These are phyloP conservation scores for Catharus minimus DNA, from an alignment of 2,113 vertebrate genomes.

Conservation along the genomic window DNA sequence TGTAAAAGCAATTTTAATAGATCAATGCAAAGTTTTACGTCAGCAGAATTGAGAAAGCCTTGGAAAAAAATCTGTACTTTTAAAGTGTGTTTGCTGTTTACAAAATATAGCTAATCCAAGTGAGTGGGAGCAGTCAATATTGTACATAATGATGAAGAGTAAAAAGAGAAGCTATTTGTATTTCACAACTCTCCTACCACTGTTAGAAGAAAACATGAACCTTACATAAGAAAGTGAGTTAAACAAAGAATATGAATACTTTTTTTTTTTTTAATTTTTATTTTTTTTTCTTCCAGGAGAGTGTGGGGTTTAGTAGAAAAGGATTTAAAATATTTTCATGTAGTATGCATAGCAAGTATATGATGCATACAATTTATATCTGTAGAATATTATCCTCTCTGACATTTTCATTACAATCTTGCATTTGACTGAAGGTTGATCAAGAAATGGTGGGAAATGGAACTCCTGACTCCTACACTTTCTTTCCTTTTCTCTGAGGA, in stretches of 20 bases:
- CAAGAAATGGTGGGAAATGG: neutral
- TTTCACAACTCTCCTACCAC: neutral
- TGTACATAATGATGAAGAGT: neutral
- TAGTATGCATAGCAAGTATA: neutral
- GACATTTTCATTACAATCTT: neutral
- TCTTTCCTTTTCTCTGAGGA: neutral
- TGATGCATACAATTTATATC: neutral
- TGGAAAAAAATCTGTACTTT: neutral
- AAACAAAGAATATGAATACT: neutral
- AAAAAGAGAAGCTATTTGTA: neutral
- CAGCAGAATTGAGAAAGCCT: constrained; percentile 20
- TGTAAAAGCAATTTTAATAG: neutral
- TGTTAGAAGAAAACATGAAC: neutral
- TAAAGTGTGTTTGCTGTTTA: constrained; percentile 2
- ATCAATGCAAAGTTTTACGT: neutral
- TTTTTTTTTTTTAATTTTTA: neutral
- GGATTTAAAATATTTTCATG: neutral
- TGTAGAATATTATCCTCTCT: neutral
- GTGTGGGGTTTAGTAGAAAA: neutral
- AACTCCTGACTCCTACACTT: neutral
- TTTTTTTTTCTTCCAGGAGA: neutral
- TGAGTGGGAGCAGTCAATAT: constrained; percentile 21
- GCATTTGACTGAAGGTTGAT: neutral
- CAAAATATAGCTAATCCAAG: constrained; percentile 1
- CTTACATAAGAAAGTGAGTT: neutral